phyloP scores from a whole-genome alignment of 2,113 vertebrate species.

The Hucho hucho region DNA sequence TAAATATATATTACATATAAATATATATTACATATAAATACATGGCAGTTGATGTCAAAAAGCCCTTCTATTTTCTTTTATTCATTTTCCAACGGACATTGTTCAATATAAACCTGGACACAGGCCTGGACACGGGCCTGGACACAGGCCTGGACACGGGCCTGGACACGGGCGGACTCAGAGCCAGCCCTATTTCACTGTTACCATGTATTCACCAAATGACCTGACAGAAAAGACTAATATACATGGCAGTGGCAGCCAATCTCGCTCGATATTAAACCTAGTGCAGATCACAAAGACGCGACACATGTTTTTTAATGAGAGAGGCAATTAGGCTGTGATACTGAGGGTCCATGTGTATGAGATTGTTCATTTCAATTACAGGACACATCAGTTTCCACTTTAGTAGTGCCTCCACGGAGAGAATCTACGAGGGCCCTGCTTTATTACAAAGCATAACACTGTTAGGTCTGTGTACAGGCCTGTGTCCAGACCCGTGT shows the following conservation, averaged over 20 bases:
- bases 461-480: constrained; percentile 29
- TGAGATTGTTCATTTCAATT: constrained; percentile 65
- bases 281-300: constrained; percentile 51
- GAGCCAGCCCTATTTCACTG: constrained; percentile 32
- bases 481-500: constrained; percentile 12
- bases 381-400: constrained; percentile 49
- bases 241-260: constrained; percentile 41
- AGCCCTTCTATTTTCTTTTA: background rate
- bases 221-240: constrained; percentile 45
- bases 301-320: constrained; percentile 63
- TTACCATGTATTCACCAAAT: constrained; percentile 44
- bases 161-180: background rate
- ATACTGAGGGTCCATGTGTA: constrained; percentile 50
- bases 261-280: constrained; percentile 52
- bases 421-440: constrained; percentile 43
- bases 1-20: background rate
- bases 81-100: constrained; percentile 9
- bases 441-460: constrained; percentile 39
- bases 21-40: too few species aligned
- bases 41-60: too few species aligned
- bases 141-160: too few species aligned
- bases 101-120: background rate
- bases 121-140: too few species aligned
- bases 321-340: constrained; percentile 59
- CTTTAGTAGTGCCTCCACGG: constrained; percentile 37